A percentile compares a stretch with the other conserved stretches of the same genome.
Conservation (phyloP, 2,888 invertebrate species). For the Drosophila anomalipes region DNA sequence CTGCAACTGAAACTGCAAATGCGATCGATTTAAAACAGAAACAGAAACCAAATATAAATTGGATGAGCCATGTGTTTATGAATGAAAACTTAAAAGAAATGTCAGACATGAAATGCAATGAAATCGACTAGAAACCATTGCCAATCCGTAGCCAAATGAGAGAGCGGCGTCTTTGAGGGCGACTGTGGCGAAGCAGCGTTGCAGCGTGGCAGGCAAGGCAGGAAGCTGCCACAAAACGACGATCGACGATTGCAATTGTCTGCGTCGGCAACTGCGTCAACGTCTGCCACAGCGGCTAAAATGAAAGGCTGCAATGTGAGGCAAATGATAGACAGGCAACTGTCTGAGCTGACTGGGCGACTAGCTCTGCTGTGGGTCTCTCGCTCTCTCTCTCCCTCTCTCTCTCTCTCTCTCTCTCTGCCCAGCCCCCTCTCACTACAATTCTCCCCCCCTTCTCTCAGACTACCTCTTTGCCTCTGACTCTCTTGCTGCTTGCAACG, state of each 20-base stretch:
- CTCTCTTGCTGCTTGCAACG: constrained; percentile 47
- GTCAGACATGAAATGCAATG: constrained; percentile 19
- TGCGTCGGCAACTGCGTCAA: constrained; percentile 68
- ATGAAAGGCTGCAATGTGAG: constrained; percentile 75
- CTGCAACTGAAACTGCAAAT: constrained; percentile 30
- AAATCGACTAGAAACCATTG: constrained; percentile 47
- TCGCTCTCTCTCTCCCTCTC: not conserved
- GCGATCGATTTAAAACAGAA: constrained; percentile 43
- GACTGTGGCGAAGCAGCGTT: constrained; percentile 7
- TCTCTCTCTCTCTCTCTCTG: not conserved
- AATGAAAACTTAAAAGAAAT: constrained; percentile 51
- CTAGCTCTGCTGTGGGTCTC: constrained; percentile 18
- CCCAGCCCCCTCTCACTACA: not conserved
- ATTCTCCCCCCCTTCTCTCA: not conserved
- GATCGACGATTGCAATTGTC: constrained; percentile 62
- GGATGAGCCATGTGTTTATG: constrained; percentile 69
- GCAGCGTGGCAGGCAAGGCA: constrained; percentile 24
- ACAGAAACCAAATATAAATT: constrained; percentile 37
- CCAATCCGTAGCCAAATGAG: constrained; percentile 55
- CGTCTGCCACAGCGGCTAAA: constrained; percentile 76
- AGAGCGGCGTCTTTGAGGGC: constrained; percentile 72
- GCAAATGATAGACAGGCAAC: constrained; percentile 79
- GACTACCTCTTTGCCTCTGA: not conserved
- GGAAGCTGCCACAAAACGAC: constrained; percentile 44
- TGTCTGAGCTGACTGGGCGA: constrained; percentile 60